phyloP scores from a whole-genome alignment of 30 jellyfish, hydroid and myxozoan genomes.

The Nemopilema nomurai region DNA sequence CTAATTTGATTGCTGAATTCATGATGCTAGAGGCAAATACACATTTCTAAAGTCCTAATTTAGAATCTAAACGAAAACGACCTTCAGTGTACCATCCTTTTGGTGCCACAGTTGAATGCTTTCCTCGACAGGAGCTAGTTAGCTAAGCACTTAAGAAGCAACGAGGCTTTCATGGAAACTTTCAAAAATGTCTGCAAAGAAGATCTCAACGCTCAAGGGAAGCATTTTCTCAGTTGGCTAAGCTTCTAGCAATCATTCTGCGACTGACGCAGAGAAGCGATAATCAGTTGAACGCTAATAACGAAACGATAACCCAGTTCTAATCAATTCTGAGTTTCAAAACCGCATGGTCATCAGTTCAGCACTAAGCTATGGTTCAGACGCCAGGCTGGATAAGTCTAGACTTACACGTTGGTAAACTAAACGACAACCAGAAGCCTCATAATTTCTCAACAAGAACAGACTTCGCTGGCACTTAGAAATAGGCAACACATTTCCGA shows the following conservation, averaged over 20 bases:
- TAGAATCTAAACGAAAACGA: too few species aligned
- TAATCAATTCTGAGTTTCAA: neutral
- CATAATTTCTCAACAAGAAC: neutral
- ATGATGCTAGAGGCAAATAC: too few species aligned
- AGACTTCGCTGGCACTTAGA: neutral
- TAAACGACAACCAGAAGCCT: neutral
- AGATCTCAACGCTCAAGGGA: neutral
- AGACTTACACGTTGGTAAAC: neutral
- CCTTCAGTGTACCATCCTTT: too few species aligned
- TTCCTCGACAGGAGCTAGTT: neutral
- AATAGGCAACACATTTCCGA: neutral
- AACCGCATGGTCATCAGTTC: neutral
- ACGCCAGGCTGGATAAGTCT: neutral
- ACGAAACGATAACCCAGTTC: neutral
- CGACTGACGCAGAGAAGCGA: neutral
- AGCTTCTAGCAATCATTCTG: neutral
- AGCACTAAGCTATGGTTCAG: neutral
- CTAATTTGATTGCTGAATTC: too few species aligned
- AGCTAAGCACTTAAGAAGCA: neutral
- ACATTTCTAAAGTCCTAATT: too few species aligned
- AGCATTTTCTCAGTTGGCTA: neutral
- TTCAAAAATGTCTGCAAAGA: neutral
- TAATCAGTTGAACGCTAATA: neutral
- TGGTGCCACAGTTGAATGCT: too few species aligned
- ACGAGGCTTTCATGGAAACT: neutral